Evolutionary conservation across 2,113 vertebrate species (phyloP), one percentile per base, ranked within the genome.

Genomic region (Amphiprion ocellaris): DNA sequence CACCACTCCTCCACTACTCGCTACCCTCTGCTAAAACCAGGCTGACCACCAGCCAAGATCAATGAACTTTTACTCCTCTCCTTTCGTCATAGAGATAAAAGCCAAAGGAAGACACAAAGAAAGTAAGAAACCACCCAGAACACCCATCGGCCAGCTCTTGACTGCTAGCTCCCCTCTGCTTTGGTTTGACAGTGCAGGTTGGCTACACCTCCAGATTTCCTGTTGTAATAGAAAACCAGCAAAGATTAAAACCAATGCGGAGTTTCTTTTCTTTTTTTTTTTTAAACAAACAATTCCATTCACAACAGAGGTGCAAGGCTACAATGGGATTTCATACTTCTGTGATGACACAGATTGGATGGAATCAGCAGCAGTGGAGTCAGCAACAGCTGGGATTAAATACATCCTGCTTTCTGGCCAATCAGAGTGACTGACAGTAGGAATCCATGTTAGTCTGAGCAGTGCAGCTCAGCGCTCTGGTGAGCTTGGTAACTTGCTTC

Each of bases 351-450:
- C 73, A 87, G 83, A 82, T 81, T 87, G 80, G 69, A 85, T 83
- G 78, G 77, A 91, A 85, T 85, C 59, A 83, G 55, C 74, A 47
- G 66, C 72, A 55, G 44, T 69, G 41, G 78, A 79, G 79, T 90
- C 83, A 74, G 84, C 89, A 75, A 41, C 60, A 60, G 73, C 56
- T 6, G n/a, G 77, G 81, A 92, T 87, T 90, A 91, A 87, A 86
- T 74, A 81, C 77, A 73, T 92, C 87, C 80, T 77, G 61, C 78
- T 81, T 77, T 65, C 78, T 52, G 68, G 79, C 90, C 86, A 84
- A 84, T 88, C 83, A 87, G 69, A 85, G 85, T 87, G 82, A 87
- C 79, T 87, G 87, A 87, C 87, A 84, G 79, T 70, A n/a, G 23
- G 74, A 84, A 77, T 83, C 74, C 62, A 60, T 69, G 83, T 71